phyloP scores from a whole-genome alignment of 2,113 vertebrate species.

The Clarias gariepinus region DNA sequence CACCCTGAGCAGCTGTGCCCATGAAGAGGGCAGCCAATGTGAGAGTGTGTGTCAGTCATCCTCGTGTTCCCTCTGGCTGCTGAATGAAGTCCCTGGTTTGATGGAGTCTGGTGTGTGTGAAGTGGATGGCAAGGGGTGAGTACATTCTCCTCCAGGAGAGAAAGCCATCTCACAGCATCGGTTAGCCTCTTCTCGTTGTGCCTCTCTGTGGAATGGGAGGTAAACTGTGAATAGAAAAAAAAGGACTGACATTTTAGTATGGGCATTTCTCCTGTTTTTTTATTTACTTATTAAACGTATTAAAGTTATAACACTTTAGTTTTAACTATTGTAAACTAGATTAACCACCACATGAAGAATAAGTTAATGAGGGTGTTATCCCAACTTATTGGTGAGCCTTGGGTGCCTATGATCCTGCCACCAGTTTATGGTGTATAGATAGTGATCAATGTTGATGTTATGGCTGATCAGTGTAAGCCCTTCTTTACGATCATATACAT shows the following conservation, averaged over 20 bases:
- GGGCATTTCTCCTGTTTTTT: not conserved
- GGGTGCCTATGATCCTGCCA: too few relatives aligned
- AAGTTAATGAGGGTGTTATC: not conserved
- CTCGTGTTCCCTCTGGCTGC: constrained; percentile 47
- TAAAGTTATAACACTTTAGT: not conserved
- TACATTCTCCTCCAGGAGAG: constrained; percentile 25
- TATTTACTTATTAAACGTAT: too few relatives aligned
- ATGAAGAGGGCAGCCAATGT: constrained; percentile 7
- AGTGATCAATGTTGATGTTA: too few relatives aligned
- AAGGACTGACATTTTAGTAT: not conserved
- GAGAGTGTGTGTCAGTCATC: constrained; percentile 52
- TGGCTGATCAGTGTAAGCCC: too few relatives aligned
- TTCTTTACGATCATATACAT: too few relatives aligned
- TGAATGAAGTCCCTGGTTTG: constrained; percentile 53
- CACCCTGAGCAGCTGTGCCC: constrained; percentile 40
- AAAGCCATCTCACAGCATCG: not conserved
- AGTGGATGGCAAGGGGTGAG: constrained; percentile 40
- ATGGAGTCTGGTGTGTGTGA: constrained; percentile 45
- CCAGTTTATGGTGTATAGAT: too few relatives aligned
- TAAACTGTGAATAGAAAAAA: constrained; percentile 55
- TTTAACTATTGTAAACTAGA: not conserved
- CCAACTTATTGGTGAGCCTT: not conserved
- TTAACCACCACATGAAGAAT: not conserved
- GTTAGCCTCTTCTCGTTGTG: constrained; percentile 54
- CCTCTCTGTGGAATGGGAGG: constrained; percentile 63